Conservation (phyloP, 1,140 invertebrate species). For the Arctopsyche grandis region DNA sequence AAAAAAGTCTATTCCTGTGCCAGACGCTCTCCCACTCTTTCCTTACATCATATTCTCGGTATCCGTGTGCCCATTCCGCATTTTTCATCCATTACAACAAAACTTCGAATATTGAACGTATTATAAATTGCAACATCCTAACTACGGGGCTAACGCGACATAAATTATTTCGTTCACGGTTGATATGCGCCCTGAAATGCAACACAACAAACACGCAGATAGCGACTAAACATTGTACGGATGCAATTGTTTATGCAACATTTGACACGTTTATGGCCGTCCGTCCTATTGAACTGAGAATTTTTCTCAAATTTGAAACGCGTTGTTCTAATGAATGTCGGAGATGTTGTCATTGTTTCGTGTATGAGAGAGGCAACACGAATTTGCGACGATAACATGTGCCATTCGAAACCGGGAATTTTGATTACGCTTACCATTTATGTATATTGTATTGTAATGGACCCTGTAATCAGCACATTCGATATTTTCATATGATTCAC, state of each 20-base stretch:
- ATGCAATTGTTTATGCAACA: neutral
- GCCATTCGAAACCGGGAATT: neutral
- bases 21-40: slow-evolving; percentile 6
- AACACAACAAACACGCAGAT: too few relatives aligned
- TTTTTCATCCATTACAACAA: slow-evolving; percentile 5
- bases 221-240: too few relatives aligned
- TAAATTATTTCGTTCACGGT: too few relatives aligned
- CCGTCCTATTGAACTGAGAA: neutral
- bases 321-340: neutral
- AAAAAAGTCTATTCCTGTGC: slow-evolving; percentile 33
- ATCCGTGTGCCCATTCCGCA: neutral
- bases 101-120: neutral
- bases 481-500: neutral
- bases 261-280: neutral
- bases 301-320: too few relatives aligned
- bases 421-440: neutral
- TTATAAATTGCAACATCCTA: too few relatives aligned
- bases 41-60: slow-evolving; percentile 33
- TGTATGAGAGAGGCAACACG: neutral
- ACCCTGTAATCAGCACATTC: neutral
- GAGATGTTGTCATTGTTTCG: too few relatives aligned
- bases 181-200: too few relatives aligned
- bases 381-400: neutral
- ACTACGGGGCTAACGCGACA: too few relatives aligned
- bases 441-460: neutral